A percentile compares a stretch with the other conserved stretches of the same genome.
Evolutionary conservation across 2,113 vertebrate species (phyloP).

Genomic region (Melierax canorus): DNA sequence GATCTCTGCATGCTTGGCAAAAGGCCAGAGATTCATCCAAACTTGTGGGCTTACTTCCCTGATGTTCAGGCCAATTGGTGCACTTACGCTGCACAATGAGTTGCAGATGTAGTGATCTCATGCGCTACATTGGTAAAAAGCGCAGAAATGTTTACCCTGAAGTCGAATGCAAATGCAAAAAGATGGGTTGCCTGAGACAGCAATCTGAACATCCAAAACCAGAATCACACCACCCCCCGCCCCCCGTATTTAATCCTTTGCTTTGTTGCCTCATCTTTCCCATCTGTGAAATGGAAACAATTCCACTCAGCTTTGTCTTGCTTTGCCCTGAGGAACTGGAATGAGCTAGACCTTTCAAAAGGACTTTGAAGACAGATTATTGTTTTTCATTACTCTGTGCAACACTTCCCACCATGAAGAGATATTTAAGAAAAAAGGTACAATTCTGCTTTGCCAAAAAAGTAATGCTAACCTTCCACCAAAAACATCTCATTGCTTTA

Average conservation of each 20-base stretch:
- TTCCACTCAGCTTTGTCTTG: constrained; percentile 27
- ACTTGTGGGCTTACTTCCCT: constrained; percentile 1
- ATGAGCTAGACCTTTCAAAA: constrained; percentile 38
- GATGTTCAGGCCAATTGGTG: background rate
- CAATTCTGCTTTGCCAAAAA: background rate
- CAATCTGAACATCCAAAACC: background rate
- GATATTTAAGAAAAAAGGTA: constrained; percentile 40
- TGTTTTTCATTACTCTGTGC: constrained; percentile 28
- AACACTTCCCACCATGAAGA: constrained; percentile 9
- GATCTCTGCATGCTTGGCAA: constrained; percentile 23
- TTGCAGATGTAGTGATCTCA: constrained; percentile 55
- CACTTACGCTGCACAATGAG: background rate
- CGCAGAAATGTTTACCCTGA: background rate
- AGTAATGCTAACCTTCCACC: background rate
- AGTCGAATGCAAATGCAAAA: background rate
- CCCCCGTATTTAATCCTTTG: background rate
- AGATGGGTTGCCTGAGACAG: background rate
- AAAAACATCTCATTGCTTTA: background rate
- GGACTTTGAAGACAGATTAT: constrained; percentile 43
- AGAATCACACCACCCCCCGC: background rate
- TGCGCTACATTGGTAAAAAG: background rate
- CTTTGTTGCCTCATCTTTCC: constrained; percentile 48
- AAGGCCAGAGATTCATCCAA: constrained; percentile 36
- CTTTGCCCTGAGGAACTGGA: constrained; percentile 36
- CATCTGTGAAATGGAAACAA: constrained; percentile 54